phyloP scores from a whole-genome alignment of 2,888 invertebrate genomes.

The Microdon myrmicae region DNA sequence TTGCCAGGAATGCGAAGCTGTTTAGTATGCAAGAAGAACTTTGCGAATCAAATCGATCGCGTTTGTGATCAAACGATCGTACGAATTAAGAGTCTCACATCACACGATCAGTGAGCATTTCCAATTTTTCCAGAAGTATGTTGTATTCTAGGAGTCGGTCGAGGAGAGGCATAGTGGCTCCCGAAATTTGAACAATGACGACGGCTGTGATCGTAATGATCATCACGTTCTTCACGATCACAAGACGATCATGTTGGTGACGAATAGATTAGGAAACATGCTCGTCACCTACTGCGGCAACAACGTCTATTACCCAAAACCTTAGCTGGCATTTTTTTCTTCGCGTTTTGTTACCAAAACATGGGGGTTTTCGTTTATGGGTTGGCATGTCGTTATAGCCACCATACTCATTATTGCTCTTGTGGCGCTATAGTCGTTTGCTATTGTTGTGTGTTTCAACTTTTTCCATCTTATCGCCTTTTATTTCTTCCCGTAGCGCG shows the following conservation, averaged over 20 bases:
- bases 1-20: slow-evolving; percentile 1
- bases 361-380: slow-evolving; percentile 25
- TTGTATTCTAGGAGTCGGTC: too few relatives aligned
- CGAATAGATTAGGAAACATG: slow-evolving; percentile 33
- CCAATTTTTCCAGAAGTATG: too few relatives aligned
- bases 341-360: slow-evolving; percentile 47
- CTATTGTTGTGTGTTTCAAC: slow-evolving; percentile 2
- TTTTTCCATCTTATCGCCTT: slow-evolving; percentile 25
- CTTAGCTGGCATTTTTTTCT: too few relatives aligned
- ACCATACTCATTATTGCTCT: background rate
- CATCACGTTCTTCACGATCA: slow-evolving; percentile 21
- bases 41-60: slow-evolving; percentile 40
- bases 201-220: slow-evolving; percentile 8
- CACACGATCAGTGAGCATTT: slow-evolving; percentile 5
- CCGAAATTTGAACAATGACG: too few relatives aligned
- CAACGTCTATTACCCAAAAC: slow-evolving; percentile 43
- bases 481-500: slow-evolving; percentile 19
- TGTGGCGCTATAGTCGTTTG: background rate
- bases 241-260: slow-evolving; percentile 28
- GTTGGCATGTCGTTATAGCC: background rate
- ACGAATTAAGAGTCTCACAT: slow-evolving; percentile 28
- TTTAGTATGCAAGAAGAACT: slow-evolving; percentile 30
- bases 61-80: slow-evolving; percentile 37
- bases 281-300: slow-evolving; percentile 32
- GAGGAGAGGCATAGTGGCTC: too few relatives aligned